A percentile compares a stretch with the other conserved stretches of the same genome.
These are phyloP conservation scores for Onthophagus taurus DNA, from an alignment of 1,140 invertebrate genomes.

Conservation along the genomic window DNA sequence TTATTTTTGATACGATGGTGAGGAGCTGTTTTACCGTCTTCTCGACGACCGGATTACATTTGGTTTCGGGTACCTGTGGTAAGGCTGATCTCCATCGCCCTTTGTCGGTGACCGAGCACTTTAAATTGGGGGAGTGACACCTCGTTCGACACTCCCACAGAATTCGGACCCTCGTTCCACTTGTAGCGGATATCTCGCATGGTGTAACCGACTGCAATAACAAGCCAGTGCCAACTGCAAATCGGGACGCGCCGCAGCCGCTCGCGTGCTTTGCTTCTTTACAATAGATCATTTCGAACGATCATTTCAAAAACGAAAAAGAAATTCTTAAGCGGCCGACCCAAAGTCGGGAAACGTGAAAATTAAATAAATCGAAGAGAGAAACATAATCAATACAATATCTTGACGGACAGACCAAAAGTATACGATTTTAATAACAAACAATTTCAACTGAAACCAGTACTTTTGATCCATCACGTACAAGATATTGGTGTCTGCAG, in stretches of 20 bases:
- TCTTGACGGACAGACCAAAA: constrained; percentile 8
- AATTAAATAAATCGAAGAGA: too few species aligned
- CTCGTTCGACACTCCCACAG: constrained; percentile 84
- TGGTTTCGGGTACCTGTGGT: constrained; percentile 77
- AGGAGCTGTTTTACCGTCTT: too few species aligned
- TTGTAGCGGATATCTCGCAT: constrained; percentile 95
- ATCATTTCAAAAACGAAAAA: too few species aligned
- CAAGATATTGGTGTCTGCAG: constrained; percentile 25
- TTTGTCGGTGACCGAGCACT: constrained; percentile 80
- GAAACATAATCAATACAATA: too few species aligned
- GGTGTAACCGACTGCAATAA: constrained; percentile 85
- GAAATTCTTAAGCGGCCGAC: too few species aligned
- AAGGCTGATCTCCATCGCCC: constrained; percentile 83
- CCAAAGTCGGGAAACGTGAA: too few species aligned
- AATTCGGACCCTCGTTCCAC: constrained; percentile 87
- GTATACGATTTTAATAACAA: constrained; percentile 4
- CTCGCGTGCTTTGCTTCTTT: too few species aligned
- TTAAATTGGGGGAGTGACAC: constrained; percentile 93
- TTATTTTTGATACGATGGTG: too few species aligned
- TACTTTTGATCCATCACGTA: too few species aligned
- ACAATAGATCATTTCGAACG: too few species aligned
- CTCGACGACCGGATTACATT: too few species aligned
- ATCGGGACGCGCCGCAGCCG: constrained; percentile 19
- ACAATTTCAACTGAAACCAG: constrained; percentile 7
- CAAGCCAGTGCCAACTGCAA: constrained; percentile 28